Evolutionary conservation across 2,113 vertebrate genomes (phyloP).

Genomic region (Callorhinus ursinus): DNA sequence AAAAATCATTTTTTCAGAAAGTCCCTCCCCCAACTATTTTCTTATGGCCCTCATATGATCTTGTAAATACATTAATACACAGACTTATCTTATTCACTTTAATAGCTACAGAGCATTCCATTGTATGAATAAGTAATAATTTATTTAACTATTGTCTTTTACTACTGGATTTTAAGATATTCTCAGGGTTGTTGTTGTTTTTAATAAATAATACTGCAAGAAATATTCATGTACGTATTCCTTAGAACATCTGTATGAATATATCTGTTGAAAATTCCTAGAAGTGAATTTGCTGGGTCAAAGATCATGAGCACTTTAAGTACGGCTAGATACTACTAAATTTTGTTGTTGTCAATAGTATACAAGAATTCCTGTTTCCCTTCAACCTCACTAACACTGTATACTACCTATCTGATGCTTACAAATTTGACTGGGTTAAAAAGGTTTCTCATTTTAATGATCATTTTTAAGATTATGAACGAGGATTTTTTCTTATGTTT

Average conservation of each 20-base stretch:
- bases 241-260: background rate
- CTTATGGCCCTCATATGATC: background rate
- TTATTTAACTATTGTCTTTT: background rate
- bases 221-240: background rate
- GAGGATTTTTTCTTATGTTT: background rate
- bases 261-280: background rate
- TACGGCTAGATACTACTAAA: background rate
- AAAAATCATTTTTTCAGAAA: conserved; percentile 28
- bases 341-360: background rate
- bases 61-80: background rate
- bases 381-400: background rate
- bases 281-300: background rate
- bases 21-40: background rate
- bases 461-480: background rate
- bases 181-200: background rate
- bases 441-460: conserved; percentile 15
- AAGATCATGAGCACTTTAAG: background rate
- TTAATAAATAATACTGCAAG: background rate
- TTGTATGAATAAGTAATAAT: background rate
- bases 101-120: background rate
- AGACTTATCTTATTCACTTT: background rate
- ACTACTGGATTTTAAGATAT: background rate
- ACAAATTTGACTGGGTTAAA: conserved; percentile 1
- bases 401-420: background rate
- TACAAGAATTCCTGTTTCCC: background rate